Evolutionary conservation across 64 coral and sea anemone genomes (phyloP), one percentile per base, ranked within the genome.

Genomic region (Stichodactyla mertensii): DNA sequence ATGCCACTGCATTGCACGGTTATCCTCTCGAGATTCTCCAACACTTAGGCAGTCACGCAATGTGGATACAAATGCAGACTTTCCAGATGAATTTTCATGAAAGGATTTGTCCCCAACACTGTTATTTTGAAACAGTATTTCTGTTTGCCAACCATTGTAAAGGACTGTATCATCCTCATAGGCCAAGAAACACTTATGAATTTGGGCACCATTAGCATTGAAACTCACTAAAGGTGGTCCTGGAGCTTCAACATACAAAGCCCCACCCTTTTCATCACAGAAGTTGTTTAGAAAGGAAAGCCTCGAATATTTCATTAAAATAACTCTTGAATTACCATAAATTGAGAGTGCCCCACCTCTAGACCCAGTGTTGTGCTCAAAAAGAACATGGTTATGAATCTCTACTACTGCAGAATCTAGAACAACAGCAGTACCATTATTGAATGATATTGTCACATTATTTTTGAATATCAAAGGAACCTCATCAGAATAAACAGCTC

Each of bases 341-440:
- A 96, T 87, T 61, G 94, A 85, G 13, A 96, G 62, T 16, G 94
- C 94, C 10, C 94, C 94, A 52, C 94, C 94, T 57, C 82, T 82
- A 52, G 85, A 80, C 0, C 94, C 94, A 52, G 52, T 86, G 82
- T 96, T 96, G 26, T 96, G 79, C 6, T 51, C n/a, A 28, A 96
- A 96, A 6, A 61, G 26, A 6, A 93, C 16, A 24, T 57, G 5
- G 19, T 70, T 88, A n/a, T 78, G 52, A 22, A 96, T 77, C 24
- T 93, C 85, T 1, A 93, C 27, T n/a, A 71, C 54, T n/a, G 94
- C 52, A n/a, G 80, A 78, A 87, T 96, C 91, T 52, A 96, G 56
- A 7, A 89, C 58, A 64, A 96, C 84, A 52, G 94, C 94, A 12
- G 94, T 88, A 24, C 89, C 64, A 13, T 18, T 87, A 27, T 93